Evolutionary conservation across 2,113 vertebrate species (phyloP).

Genomic region (Cheilinus undulatus): DNA sequence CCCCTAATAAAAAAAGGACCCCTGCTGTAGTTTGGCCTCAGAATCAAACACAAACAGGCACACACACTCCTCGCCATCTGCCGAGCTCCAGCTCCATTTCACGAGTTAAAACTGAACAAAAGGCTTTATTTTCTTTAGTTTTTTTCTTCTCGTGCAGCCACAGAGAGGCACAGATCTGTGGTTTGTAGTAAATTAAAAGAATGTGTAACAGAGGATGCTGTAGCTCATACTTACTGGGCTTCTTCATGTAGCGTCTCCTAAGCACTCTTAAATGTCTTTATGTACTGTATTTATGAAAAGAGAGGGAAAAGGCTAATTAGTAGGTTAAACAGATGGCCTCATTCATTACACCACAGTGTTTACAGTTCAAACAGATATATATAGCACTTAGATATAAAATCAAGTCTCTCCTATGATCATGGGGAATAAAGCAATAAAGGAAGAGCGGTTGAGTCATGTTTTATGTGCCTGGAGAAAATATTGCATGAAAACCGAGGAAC

Average conservation of each 20-base stretch:
- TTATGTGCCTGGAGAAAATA: background rate
- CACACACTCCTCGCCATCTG: slow-evolving; percentile 32
- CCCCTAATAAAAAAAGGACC: slow-evolving; percentile 15
- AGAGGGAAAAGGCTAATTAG: slow-evolving; percentile 24
- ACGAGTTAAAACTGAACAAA: slow-evolving; percentile 30
- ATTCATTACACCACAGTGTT: slow-evolving; percentile 19
- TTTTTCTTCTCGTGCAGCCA: slow-evolving; percentile 8
- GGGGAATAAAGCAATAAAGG: background rate
- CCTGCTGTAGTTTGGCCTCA: slow-evolving; percentile 30
- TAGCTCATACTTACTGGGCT: background rate
- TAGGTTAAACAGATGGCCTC: slow-evolving; percentile 48
- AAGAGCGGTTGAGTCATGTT: background rate
- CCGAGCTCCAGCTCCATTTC: slow-evolving; percentile 21
- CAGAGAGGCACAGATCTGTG: slow-evolving; percentile 21
- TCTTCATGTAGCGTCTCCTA: no score
- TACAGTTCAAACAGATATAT: slow-evolving; percentile 19
- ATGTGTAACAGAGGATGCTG: no score
- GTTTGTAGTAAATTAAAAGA: slow-evolving; percentile 20
- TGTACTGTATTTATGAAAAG: no score
- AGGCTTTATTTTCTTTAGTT: background rate
- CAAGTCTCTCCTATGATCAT: no score
- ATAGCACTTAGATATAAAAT: slow-evolving; percentile 8
- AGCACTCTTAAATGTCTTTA: no score
- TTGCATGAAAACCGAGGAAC: no score
- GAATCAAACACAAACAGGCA: background rate